phyloP scores from a whole-genome alignment of 2,113 vertebrate species.

The Catagonus wagneri region DNA sequence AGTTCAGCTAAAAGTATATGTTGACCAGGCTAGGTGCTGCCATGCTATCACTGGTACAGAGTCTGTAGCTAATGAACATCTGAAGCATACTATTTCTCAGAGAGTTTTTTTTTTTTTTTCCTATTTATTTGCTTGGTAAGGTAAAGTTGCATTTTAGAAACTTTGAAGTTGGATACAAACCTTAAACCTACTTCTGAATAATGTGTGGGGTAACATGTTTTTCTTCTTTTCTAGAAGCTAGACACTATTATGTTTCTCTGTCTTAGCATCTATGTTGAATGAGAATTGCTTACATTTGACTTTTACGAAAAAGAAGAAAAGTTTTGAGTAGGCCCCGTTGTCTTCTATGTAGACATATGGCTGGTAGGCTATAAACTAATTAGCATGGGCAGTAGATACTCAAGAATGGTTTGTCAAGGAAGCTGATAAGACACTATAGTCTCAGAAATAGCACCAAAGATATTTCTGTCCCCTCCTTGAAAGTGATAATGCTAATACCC shows the following conservation, averaged over 20 bases:
- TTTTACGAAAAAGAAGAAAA: constrained; percentile 51
- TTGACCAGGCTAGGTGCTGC: neutral
- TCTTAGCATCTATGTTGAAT: constrained; percentile 30
- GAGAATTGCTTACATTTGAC: constrained; percentile 47
- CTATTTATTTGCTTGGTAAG: neutral
- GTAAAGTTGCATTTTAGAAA: neutral
- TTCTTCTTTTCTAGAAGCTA: constrained; percentile 53
- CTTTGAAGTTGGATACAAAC: neutral
- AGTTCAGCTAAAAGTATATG: constrained; percentile 61
- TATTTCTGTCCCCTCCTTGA: constrained; percentile 56
- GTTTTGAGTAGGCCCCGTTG: constrained; percentile 41
- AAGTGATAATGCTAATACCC: constrained; percentile 65
- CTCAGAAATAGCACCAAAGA: constrained; percentile 48
- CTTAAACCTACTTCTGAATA: constrained; percentile 46
- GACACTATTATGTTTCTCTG: constrained; percentile 17
- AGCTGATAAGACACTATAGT: constrained; percentile 63
- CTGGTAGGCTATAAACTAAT: constrained; percentile 39
- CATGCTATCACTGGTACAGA: neutral
- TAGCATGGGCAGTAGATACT: constrained; percentile 49
- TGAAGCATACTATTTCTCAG: constrained; percentile 5
- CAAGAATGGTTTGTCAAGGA: constrained; percentile 59
- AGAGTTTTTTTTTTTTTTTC: neutral
- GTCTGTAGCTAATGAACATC: neutral
- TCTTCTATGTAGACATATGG: constrained; percentile 23
- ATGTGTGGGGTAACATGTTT: neutral